Percentiles rank a stretch among this genome's conserved stretches.
These are phyloP conservation scores for Natrix natrix DNA, from an alignment of 2,797 vertebrate genomes.

Conservation along the genomic window DNA sequence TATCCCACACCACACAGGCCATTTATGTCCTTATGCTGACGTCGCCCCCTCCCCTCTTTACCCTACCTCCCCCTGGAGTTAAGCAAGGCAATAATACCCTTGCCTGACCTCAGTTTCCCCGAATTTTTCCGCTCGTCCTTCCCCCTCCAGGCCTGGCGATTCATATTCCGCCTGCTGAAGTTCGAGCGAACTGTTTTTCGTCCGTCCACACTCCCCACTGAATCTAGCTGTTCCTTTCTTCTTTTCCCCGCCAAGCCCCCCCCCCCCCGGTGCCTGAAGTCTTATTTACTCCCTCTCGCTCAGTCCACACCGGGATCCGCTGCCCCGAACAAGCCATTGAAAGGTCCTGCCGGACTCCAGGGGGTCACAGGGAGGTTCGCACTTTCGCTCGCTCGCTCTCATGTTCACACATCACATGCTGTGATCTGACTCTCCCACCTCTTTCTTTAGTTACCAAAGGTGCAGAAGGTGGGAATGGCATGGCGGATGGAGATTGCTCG, in stretches of 20 bases:
- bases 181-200: background rate
- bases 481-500: background rate
- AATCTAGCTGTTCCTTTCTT: background rate
- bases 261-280: background rate
- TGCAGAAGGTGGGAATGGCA: background rate
- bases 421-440: background rate
- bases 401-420: background rate
- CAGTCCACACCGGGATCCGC: too few relatives aligned
- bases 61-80: background rate
- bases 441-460: background rate
- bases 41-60: background rate
- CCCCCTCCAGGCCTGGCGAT: background rate
- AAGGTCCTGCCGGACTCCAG: background rate
- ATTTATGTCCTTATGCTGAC: background rate
- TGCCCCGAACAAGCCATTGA: background rate
- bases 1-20: too few relatives aligned
- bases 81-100: background rate
- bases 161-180: background rate
- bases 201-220: background rate
- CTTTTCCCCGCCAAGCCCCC: too few relatives aligned
- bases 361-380: background rate
- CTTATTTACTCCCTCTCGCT: background rate
- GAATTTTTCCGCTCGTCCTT: background rate
- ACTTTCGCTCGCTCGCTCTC: background rate
- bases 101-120: background rate